Base-by-base conservation (phyloP, 1,140 invertebrate genomes). In the Chironomus tepperi region DNA sequence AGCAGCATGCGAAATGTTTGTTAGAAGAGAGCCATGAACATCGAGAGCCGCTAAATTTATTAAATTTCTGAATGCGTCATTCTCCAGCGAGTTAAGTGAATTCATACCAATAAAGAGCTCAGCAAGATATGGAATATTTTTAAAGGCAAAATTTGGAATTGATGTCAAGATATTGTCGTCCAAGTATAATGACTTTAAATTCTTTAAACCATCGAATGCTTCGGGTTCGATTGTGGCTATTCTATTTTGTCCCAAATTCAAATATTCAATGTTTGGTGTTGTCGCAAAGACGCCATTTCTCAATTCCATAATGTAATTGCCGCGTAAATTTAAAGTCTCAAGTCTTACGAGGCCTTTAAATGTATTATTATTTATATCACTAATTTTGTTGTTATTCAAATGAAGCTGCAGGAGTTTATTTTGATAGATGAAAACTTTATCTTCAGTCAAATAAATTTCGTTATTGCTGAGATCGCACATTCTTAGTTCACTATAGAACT, bases 241-340 rank as follows among this genome's bases (percentile, higher is more conserved):
- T 76, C 89, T 86, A 80, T 96, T 96, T 78, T 91, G 86, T 0
- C 91, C 91, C 19, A 96, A 83, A 81, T 95, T 92, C 9, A 96
- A 83, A 78, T 93, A 90, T 79, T 93, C 89, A 42, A 96, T 83
- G 76, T 88, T 88, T 3, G 87, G 86, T 67, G 94, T 81, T 9
- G 88, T 87, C 0, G 85, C 83, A 81, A 96, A 96, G 10, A 92
- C 81, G 42, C 88, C 88, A 75, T 87, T 86, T 3, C 88, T 88
- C 5, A 95, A 80, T 77, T 87, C 88, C 80, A 91, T 89, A 3
- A 95, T 79, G 78, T 90, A 91, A 81, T 95, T 96, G 75, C 90
- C 87, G 65, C 90, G 84, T 43, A 94, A 82, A 79, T 91, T 92
- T 12, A 95, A 83, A 6, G 92, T 89, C 0, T 88, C 90, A 43